Evolutionary conservation across 2,888 invertebrate genomes (phyloP).

Genomic region (Drosophila pseudotalamancana): DNA sequence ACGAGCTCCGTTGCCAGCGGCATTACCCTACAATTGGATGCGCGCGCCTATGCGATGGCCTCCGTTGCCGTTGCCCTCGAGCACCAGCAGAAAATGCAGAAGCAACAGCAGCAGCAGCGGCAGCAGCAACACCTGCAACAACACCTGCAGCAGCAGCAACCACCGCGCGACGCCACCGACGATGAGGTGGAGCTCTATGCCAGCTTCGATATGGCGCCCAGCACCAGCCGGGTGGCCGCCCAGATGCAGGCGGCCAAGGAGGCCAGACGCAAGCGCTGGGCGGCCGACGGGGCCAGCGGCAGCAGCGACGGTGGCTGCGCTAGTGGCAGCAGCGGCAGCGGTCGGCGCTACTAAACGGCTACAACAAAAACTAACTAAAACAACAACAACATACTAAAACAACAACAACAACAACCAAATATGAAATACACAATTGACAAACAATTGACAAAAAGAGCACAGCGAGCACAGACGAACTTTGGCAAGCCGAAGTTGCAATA

Average conservation of each 20-base stretch:
- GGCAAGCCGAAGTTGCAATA: constrained; percentile 19
- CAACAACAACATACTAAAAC: background rate
- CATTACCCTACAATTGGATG: constrained; percentile 50
- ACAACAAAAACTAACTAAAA: background rate
- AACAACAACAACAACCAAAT: background rate
- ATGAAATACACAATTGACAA: background rate
- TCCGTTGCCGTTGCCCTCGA: constrained; percentile 70
- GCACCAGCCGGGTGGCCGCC: constrained; percentile 78
- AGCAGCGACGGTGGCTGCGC: constrained; percentile 71
- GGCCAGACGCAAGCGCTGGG: constrained; percentile 79
- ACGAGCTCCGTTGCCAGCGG: constrained; percentile 25
- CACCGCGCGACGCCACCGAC: constrained; percentile 72
- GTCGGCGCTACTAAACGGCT: constrained; percentile 63
- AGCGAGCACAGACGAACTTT: constrained; percentile 9
- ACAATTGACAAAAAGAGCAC: background rate
- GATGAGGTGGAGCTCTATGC: constrained; percentile 82
- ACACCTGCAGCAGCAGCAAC: constrained; percentile 20
- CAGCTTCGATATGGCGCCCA: constrained; percentile 73
- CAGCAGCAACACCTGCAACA: constrained; percentile 19
- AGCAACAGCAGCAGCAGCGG: constrained; percentile 33
- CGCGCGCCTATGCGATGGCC: constrained; percentile 74
- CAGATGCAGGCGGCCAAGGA: constrained; percentile 82
- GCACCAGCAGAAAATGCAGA: constrained; percentile 51
- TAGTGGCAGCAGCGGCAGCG: constrained; percentile 71
- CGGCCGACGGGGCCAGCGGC: constrained; percentile 80